Percentiles rank a stretch among this genome's conserved stretches.
Evolutionary conservation across 2,888 invertebrate genomes (phyloP).

Genomic region (Zygogramma bicolorata): DNA sequence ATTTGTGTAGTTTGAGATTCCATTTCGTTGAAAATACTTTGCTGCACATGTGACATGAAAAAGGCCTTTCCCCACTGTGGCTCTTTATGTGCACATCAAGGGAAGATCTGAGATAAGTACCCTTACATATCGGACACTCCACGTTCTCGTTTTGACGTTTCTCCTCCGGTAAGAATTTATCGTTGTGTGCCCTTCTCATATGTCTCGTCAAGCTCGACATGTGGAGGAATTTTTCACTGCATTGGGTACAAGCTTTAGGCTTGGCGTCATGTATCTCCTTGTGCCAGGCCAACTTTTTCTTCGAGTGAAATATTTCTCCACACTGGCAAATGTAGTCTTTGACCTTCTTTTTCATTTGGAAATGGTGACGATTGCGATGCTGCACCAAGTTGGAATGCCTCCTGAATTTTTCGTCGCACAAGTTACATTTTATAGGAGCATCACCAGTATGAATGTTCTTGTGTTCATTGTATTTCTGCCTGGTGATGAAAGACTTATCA

Average conservation of each 20-base stretch:
- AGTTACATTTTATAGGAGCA: conserved; percentile 82
- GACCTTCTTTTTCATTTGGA: conserved; percentile 77
- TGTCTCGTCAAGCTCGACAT: conserved; percentile 86
- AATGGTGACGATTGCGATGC: conserved; percentile 84
- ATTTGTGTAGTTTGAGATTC: conserved; percentile 89
- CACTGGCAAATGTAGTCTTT: conserved; percentile 71
- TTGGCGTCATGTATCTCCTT: conserved; percentile 84
- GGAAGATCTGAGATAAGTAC: conserved; percentile 81
- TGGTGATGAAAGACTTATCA: conserved; percentile 84
- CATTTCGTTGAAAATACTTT: conserved; percentile 90
- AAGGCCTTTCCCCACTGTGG: conserved; percentile 83
- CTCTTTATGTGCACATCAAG: conserved; percentile 84
- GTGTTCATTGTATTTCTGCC: conserved; percentile 85
- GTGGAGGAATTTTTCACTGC: conserved; percentile 89
- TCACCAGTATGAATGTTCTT: conserved; percentile 86
- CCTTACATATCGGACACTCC: conserved; percentile 83
- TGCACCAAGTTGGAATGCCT: conserved; percentile 88
- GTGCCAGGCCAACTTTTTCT: conserved; percentile 88
- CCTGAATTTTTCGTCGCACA: conserved; percentile 84
- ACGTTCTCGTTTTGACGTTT: conserved; percentile 76
- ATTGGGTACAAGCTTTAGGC: conserved; percentile 86
- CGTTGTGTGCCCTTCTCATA: conserved; percentile 84
- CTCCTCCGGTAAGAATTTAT: conserved; percentile 77
- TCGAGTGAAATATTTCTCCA: conserved; percentile 85
- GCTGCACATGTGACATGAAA: conserved; percentile 84